Evolutionary conservation across 1,140 invertebrate species (phyloP), one percentile per base, ranked within the genome.

Genomic region (Streblospio benedicti): DNA sequence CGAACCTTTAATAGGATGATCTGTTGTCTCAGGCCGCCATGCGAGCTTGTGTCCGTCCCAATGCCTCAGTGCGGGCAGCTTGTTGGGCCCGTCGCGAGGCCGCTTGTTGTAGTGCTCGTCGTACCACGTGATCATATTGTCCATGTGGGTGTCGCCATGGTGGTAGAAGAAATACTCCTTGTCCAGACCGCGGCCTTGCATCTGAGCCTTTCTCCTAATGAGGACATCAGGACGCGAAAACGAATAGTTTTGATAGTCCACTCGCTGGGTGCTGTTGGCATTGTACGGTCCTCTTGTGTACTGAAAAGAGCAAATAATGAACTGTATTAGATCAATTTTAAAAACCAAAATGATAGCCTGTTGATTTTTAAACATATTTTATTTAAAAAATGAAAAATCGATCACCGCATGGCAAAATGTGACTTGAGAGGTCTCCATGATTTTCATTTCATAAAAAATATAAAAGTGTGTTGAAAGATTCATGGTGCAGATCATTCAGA

Each of bases 111-210:
- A 76, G 45, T 71, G 60, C 50, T 76, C 74, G 65, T 76, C 74
- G 60, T 76, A 76, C 69, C 69, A 69, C 0, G 72, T 69, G 28
- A 76, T 66, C 64, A 70, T 66, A 59, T 74, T 74, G 56, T 71
- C 71, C 6, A 67, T 65, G 45, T 74, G 74, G 28, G 50, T 52
- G 1, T 69, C 61, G 14, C 71, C 71, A 67, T 74, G 71, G 41
- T 75, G 73, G 49, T 67, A 63, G 47, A 73, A 68, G 6, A 73
- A 57, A 47, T 65, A 49, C 47, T 70, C 67, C 53, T 67, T 59
- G 6, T 66, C 66, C n/a, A 72, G 56, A 27, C 71, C 71, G 33
- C 69, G 65, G 60, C 70, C 67, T 49, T 62, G 64, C 44, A 70
- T 45, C 51, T 62, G 43, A 20, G 63, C 68, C 27, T 69, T 68